Evolutionary conservation across 1,140 invertebrate species (phyloP).

Genomic region (Holcopasites calliopsidis): DNA sequence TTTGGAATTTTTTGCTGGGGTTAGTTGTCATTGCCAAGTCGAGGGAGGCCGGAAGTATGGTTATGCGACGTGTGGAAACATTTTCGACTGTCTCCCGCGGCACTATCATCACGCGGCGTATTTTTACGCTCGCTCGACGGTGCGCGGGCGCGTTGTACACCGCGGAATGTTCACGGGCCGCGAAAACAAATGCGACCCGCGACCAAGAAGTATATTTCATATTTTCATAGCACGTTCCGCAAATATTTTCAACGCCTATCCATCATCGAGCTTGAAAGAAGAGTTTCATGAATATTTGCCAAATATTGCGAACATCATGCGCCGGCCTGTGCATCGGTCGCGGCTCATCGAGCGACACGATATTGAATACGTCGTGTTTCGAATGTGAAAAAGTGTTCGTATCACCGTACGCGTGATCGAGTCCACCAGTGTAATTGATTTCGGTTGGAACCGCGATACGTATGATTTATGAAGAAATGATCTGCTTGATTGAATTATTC

Average conservation of each 20-base stretch:
- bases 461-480: no score
- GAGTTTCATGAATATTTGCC: slow-evolving; percentile 35
- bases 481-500: no score
- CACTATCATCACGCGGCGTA: slow-evolving; percentile 32
- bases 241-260: slow-evolving; percentile 39
- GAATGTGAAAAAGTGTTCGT: no score
- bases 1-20: slow-evolving; percentile 53
- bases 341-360: no score
- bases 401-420: no score
- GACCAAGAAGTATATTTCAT: slow-evolving; percentile 26
- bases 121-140: slow-evolving; percentile 43
- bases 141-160: not conserved
- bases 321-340: not conserved
- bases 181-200: slow-evolving; percentile 20
- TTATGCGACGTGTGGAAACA: slow-evolving; percentile 41
- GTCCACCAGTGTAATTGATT: no score
- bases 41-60: slow-evolving; percentile 44
- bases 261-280: slow-evolving; percentile 15
- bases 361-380: slow-evolving; percentile 18
- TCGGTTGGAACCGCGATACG: no score
- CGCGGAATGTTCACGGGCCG: slow-evolving; percentile 17
- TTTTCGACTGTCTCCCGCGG: slow-evolving; percentile 32
- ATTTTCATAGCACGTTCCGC: slow-evolving; percentile 31
- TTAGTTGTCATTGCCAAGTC: slow-evolving; percentile 45
- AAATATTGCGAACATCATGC: slow-evolving; percentile 26